A percentile compares a stretch with the other conserved stretches of the same genome.
Evolutionary conservation across 2,797 vertebrate genomes (phyloP).

Genomic region (Rhadinocentrus ornatus): DNA sequence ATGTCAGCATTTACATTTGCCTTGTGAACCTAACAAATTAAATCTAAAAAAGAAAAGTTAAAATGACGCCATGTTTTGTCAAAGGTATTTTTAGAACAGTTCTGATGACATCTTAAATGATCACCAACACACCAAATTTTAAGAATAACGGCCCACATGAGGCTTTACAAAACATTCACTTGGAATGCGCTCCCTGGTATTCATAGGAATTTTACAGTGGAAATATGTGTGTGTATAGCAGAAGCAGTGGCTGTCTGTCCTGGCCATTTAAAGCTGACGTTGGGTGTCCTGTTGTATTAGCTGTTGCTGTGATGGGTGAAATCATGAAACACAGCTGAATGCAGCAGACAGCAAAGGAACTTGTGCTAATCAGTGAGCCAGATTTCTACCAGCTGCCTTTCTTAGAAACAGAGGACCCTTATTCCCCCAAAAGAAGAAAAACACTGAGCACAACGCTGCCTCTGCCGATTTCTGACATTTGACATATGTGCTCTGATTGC

Average conservation of each 20-base stretch:
- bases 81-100: conserved; percentile 44
- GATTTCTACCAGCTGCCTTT: conserved; percentile 82
- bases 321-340: conserved; percentile 75
- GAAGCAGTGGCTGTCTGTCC: conserved; percentile 21
- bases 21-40: conserved; percentile 55
- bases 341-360: conserved; percentile 54
- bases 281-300: conserved; percentile 79
- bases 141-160: too few species aligned
- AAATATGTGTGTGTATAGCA: conserved; percentile 7
- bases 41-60: conserved; percentile 48
- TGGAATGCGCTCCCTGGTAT: conserved; percentile 15
- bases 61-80: conserved; percentile 57
- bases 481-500: conserved; percentile 77
- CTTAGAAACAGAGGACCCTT: conserved; percentile 74
- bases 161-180: conserved; percentile 26
- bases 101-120: conserved; percentile 56
- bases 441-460: conserved; percentile 49
- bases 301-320: conserved; percentile 71
- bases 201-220: conserved; percentile 25
- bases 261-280: conserved; percentile 48
- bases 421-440: conserved; percentile 73
- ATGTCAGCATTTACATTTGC: conserved; percentile 42
- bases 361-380: conserved; percentile 74
- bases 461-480: conserved; percentile 70
- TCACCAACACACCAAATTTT: conserved; percentile 1